These are phyloP conservation scores for Caenorhabditis latens DNA, from an alignment of 1,140 invertebrate genomes.

Conservation along the genomic window DNA sequence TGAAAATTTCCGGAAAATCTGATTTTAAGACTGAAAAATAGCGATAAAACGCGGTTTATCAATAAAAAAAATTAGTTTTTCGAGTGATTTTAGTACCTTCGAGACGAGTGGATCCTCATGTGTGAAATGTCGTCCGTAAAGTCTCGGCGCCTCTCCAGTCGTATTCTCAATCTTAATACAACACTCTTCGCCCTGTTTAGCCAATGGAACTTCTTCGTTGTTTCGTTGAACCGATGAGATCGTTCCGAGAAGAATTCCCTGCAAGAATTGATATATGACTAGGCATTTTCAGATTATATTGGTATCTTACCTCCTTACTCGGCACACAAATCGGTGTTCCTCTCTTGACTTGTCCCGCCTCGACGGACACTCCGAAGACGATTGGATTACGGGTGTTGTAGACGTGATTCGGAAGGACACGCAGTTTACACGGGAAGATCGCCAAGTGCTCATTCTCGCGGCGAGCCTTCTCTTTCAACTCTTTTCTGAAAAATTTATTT, in stretches of 20 bases:
- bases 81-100: conserved; percentile 85
- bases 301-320: conserved; percentile 92
- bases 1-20: too few relatives aligned
- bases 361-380: conserved; percentile 93
- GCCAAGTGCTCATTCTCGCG: conserved; percentile 95
- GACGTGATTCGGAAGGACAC: conserved; percentile 88
- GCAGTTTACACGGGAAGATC: conserved; percentile 96
- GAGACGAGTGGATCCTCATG: conserved; percentile 93
- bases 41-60: too few relatives aligned
- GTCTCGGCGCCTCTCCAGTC: conserved; percentile 95
- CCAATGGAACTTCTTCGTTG: conserved; percentile 86
- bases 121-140: conserved; percentile 98
- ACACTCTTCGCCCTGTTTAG: conserved; percentile 95
- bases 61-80: too few relatives aligned
- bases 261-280: too few relatives aligned
- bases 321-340: conserved; percentile 97
- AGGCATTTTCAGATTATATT: too few relatives aligned
- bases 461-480: conserved; percentile 90
- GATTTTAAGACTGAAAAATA: too few relatives aligned
- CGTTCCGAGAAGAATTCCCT: conserved; percentile 92
- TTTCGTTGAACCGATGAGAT: conserved; percentile 94
- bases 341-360: conserved; percentile 93
- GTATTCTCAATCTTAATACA: conserved; percentile 98
- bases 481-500: too few relatives aligned
- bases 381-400: conserved; percentile 99